These are phyloP conservation scores for Sceloporus undulatus DNA, from an alignment of 2,113 vertebrate genomes.

Conservation along the genomic window DNA sequence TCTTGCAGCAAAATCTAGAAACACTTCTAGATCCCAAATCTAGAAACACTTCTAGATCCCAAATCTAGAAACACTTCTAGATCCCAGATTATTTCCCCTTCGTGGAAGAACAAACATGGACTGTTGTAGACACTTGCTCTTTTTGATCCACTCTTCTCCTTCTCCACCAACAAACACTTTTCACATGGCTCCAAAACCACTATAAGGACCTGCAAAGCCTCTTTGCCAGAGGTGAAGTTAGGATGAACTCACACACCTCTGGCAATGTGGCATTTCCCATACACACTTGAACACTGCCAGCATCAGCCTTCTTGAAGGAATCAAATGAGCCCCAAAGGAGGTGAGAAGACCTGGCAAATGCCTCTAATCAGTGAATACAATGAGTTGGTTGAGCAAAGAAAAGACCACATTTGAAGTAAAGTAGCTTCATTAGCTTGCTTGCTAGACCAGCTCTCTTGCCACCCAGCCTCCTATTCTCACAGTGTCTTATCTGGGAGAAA, in stretches of 20 bases:
- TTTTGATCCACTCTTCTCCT: too few relatives aligned
- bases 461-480: not conserved
- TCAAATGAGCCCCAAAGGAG: not conserved
- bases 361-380: not conserved
- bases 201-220: not conserved
- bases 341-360: not conserved
- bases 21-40: too few relatives aligned
- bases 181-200: not conserved
- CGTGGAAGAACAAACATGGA: too few relatives aligned
- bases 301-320: not conserved
- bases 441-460: not conserved
- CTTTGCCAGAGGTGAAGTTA: not conserved
- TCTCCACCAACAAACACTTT: too few relatives aligned
- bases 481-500: rapidly evolving
- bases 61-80: too few relatives aligned
- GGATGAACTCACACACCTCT: not conserved
- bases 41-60: too few relatives aligned
- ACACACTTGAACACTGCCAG: not conserved
- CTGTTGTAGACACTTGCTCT: too few relatives aligned
- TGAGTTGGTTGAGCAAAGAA: conserved; percentile 1
- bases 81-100: too few relatives aligned
- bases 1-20: too few relatives aligned
- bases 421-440: not conserved
- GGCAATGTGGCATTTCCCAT: not conserved
- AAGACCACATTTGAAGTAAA: not conserved